Base-by-base conservation (phyloP, 2,888 invertebrate genomes). In the Calephelis perditalis region DNA sequence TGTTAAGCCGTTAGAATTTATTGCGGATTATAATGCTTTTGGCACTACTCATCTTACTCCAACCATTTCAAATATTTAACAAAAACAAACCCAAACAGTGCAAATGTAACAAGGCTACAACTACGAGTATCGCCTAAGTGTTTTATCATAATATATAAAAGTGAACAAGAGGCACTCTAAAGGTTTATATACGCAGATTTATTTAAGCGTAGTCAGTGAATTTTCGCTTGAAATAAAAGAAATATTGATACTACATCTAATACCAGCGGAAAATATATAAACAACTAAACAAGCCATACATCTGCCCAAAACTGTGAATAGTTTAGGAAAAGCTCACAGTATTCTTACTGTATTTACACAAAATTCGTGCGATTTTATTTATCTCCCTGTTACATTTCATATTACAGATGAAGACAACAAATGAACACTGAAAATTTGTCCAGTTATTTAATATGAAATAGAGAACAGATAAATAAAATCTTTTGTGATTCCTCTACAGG, bases 81-180 rank as follows among this genome's bases (percentile, higher is more conserved):
- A 71, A 65, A 68, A 77, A 73, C 59, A 65, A 74, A 76, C 70
- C 57, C 66, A 73, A 71, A 74, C 66, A 74, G 86, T 87, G 86
- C 86, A 80, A 73, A 73, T 76, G 78, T 75, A 78, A 74, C 75
- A 69, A 73, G 67, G 62, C 78, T 79, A 79, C 78, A 68, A 61
- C 75, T 78, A 79, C 77, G 63, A 73, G 70, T 78, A 84, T 82
- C 71, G 76, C 78, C 86, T 88, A 81, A 82, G 82, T 84, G 87
- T 80, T 77, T 75, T 88, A 88, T 86, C 86, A 88, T 86, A 88
- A 86, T 86, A 86, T 90, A 91, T 89, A 91, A 91, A 90, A 88
- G 91, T 91, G 91, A 89, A 89, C 83, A 89, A 90, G 87, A 91
- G 91, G 91, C 91, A 91, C 91, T 91, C 86, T 90, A 89, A 88